Base-by-base conservation (phyloP, 2,888 invertebrate species). In the Drosophila aldrichi region DNA sequence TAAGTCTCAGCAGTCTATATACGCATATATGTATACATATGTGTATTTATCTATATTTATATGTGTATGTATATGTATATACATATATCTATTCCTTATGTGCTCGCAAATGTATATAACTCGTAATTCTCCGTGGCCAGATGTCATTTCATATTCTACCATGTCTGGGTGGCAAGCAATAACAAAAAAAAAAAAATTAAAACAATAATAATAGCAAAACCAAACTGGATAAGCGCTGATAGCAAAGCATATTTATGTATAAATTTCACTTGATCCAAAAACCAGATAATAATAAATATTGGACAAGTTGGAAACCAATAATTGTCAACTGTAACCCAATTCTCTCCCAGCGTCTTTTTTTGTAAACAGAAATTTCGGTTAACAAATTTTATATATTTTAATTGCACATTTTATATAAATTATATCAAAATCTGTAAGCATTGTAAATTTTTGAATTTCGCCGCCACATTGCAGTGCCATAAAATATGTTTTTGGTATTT, bases 81-180 rank as follows among this genome's bases (percentile, higher is more conserved):
- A 16, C 18, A 55, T 18, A 34, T 58, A 40, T 38, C 10, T 43
- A 41, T 34, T 61, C 51, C 48, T 29, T 22, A 40, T 63, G 71
- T 75, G 48, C 64, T 64, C 46, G 55, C 48, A 54, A 56, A 59
- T 59, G 55, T 73, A 54, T 32, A 57, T 32, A 40, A 32, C 52
- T 51, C 40, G 62, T 56, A 18, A 48, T 48, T 18, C 46, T 58
- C 48, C 48, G 46, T 38, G 48, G 46, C 58, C 48, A 29, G 29
- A 48, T 46, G 46, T 38, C 25, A 48, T 48, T 54, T 16, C 14
- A n/a, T 38, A 54, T 22, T 9, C 46, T 56, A 46, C 10, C n/a
- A 43, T 63, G 14, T 38, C 34, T 58, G 54, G 34, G 38, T 40
- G 64, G 52, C 52, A 60, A 36, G 2, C 9, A 52, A 52, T 32